These are phyloP conservation scores for Limnephilus auricula DNA, from an alignment of 2,888 invertebrate genomes.

Conservation along the genomic window DNA sequence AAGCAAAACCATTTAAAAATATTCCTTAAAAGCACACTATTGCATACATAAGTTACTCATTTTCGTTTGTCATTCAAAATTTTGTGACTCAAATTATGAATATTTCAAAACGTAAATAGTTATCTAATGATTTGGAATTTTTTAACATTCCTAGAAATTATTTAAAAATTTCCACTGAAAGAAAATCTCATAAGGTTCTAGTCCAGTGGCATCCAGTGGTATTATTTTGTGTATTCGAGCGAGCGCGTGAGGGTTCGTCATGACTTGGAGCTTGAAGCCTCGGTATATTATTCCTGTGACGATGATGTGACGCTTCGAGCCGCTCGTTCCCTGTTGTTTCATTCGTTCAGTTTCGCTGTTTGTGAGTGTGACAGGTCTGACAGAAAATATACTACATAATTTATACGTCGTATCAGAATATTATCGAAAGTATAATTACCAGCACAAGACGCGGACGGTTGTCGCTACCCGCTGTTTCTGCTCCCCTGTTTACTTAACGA, in stretches of 20 bases:
- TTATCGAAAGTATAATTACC: constrained; percentile 39
- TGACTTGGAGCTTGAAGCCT: not conserved
- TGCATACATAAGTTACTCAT: not conserved
- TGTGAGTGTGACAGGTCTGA: constrained; percentile 41
- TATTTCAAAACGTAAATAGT: not conserved
- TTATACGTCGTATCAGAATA: constrained; percentile 20
- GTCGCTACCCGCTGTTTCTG: constrained; percentile 13
- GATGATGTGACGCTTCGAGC: constrained; percentile 1
- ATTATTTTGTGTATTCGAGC: not conserved
- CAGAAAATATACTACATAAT: constrained; percentile 5
- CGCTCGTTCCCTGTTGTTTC: constrained; percentile 12
- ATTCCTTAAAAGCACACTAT: not conserved
- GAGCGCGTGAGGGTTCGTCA: not conserved
- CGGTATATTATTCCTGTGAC: not conserved
- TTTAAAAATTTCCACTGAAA: not conserved
- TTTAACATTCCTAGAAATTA: not conserved
- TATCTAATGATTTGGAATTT: not conserved
- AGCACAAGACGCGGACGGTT: constrained; percentile 10
- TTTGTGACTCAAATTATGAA: not conserved
- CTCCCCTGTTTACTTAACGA: constrained; percentile 34
- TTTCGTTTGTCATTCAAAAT: not conserved
- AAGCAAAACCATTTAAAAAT: not conserved
- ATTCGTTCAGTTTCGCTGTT: not conserved
- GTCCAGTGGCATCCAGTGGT: not conserved
- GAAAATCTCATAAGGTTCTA: not conserved